These are phyloP conservation scores for Cataglyphis hispanica DNA, from an alignment of 1,140 invertebrate genomes.

Conservation along the genomic window DNA sequence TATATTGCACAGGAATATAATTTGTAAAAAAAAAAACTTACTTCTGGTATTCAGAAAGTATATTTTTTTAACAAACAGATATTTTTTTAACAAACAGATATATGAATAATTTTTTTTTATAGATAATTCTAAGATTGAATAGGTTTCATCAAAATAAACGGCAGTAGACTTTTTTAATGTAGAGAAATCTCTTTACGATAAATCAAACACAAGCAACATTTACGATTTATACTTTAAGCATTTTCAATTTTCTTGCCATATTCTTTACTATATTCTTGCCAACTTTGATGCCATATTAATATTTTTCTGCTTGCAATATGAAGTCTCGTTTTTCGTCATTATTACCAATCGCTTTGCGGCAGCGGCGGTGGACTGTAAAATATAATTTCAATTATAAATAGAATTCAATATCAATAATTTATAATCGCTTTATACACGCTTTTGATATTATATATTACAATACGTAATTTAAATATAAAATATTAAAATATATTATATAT, in stretches of 20 bases:
- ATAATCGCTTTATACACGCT: neutral
- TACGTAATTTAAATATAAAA: slow-evolving; percentile 3
- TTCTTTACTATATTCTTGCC: neutral
- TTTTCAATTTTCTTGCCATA: slow-evolving; percentile 11
- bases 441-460: slow-evolving; percentile 13
- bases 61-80: slow-evolving; percentile 15
- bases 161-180: neutral
- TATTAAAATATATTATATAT: neutral
- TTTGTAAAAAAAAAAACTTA: neutral
- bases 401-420: slow-evolving; percentile 15
- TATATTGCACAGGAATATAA: neutral
- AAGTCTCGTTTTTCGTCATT: neutral
- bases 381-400: slow-evolving; percentile 35
- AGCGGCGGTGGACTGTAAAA: slow-evolving; percentile 77
- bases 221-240: slow-evolving; percentile 29
- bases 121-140: neutral
- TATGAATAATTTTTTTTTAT: neutral
- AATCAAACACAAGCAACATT: slow-evolving; percentile 12
- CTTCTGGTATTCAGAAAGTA: neutral
- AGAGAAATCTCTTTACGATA: slow-evolving; percentile 20
- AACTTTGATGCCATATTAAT: slow-evolving; percentile 1
- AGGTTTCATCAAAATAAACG: neutral
- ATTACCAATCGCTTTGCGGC: slow-evolving; percentile 79
- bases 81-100: slow-evolving; percentile 2
- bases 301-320: neutral